These are phyloP conservation scores for Drosophila nasuta DNA, from an alignment of 1,140 invertebrate species.

Conservation along the genomic window DNA sequence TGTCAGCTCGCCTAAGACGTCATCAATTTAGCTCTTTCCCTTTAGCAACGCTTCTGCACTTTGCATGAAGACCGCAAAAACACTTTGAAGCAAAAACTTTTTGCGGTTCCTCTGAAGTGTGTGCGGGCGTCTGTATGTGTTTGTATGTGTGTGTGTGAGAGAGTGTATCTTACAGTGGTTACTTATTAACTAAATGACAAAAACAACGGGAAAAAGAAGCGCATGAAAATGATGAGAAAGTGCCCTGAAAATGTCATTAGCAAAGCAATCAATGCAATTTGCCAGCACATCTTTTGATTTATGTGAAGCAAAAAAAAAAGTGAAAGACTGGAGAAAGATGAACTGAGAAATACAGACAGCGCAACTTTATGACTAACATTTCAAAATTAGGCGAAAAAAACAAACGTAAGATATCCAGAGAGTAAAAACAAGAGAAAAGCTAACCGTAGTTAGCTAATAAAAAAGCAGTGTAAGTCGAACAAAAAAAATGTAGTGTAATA, in stretches of 20 bases:
- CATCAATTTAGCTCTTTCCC: conserved; percentile 56
- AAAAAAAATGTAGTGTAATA: not conserved
- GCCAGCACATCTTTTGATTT: not conserved
- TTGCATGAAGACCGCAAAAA: conserved; percentile 59
- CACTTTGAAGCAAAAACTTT: conserved; percentile 71
- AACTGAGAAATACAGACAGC: not conserved
- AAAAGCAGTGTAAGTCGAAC: not conserved
- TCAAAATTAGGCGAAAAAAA: too few species aligned
- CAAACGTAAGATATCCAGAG: too few species aligned
- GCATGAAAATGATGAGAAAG: not conserved
- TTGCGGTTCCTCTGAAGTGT: conserved; percentile 33
- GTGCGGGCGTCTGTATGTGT: not conserved
- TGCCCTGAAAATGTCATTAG: not conserved
- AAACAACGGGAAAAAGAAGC: too few species aligned
- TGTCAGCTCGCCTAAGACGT: conserved; percentile 59
- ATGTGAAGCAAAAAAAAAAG: not conserved
- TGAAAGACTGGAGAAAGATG: not conserved
- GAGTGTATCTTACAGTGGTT: conserved; percentile 47
- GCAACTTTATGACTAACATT: too few species aligned
- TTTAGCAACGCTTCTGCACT: conserved; percentile 3
- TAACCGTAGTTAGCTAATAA: not conserved
- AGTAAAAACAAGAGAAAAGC: conserved; percentile 1
- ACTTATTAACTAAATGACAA: not conserved
- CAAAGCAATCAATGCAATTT: conserved; percentile 1
- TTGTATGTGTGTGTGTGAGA: not conserved